These are phyloP conservation scores for Vombatus ursinus DNA, from an alignment of 2,113 vertebrate genomes.

Conservation along the genomic window DNA sequence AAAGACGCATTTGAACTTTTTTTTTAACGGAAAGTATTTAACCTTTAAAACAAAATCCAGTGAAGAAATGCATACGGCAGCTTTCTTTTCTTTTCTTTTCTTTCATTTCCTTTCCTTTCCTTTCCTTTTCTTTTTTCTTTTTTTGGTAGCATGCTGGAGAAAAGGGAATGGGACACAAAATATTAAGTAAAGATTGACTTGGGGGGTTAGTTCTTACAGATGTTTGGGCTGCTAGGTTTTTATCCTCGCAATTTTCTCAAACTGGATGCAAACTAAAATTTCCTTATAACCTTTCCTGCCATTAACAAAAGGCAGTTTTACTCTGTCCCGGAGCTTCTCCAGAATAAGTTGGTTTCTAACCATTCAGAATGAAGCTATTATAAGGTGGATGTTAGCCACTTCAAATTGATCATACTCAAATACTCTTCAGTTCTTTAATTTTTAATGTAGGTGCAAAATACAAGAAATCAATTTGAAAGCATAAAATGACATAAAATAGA, in stretches of 20 bases:
- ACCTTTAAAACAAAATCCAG: slow-evolving; percentile 75
- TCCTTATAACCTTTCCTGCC: slow-evolving; percentile 56
- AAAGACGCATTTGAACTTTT: slow-evolving; percentile 82
- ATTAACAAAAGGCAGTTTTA: slow-evolving; percentile 38
- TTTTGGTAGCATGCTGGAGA: background rate
- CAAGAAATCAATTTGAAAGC: slow-evolving; percentile 81
- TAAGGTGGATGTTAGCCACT: slow-evolving; percentile 65
- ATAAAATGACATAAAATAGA: slow-evolving; percentile 73
- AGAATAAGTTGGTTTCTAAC: slow-evolving; percentile 47
- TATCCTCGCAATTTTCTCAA: slow-evolving; percentile 49
- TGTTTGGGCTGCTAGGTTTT: slow-evolving; percentile 61
- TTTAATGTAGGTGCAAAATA: slow-evolving; percentile 78
- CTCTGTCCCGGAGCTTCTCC: slow-evolving; percentile 40
- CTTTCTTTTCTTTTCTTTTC: background rate
- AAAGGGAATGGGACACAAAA: slow-evolving; percentile 41
- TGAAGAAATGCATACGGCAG: slow-evolving; percentile 45
- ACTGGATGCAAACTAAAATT: slow-evolving; percentile 47
- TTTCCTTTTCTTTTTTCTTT: background rate
- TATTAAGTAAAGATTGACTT: slow-evolving; percentile 53
- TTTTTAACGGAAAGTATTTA: slow-evolving; percentile 70
- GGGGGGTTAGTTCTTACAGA: slow-evolving; percentile 33
- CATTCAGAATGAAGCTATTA: slow-evolving; percentile 52
- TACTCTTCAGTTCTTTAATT: slow-evolving; percentile 75
- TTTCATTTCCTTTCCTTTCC: no score
- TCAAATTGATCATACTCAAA: slow-evolving; percentile 75